A percentile compares a stretch with the other conserved stretches of the same genome.
These are phyloP conservation scores for Buathra laborator DNA, from an alignment of 2,888 invertebrate genomes.

Conservation along the genomic window DNA sequence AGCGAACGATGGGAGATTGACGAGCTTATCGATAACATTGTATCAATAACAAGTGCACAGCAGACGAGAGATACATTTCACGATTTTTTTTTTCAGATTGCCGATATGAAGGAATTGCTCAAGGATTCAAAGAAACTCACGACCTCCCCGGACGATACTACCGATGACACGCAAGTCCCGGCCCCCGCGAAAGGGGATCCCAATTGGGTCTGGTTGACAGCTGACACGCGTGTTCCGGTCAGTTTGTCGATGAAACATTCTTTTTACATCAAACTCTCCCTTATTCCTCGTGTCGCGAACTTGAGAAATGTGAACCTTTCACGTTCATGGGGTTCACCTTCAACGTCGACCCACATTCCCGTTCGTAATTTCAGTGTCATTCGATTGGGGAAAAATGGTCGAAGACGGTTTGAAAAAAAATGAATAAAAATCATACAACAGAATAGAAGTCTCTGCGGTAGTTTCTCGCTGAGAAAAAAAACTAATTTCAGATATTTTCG, in stretches of 20 bases:
- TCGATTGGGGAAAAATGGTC: too few relatives aligned
- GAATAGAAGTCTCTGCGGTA: too few relatives aligned
- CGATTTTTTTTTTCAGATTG: slow-evolving; percentile 74
- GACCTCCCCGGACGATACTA: slow-evolving; percentile 84
- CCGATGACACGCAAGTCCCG: slow-evolving; percentile 85
- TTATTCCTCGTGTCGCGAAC: not conserved
- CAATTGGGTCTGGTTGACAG: slow-evolving; percentile 95
- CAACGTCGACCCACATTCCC: not conserved
- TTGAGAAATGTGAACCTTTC: not conserved
- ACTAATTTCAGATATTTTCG: too few relatives aligned
- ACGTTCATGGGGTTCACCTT: not conserved
- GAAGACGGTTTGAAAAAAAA: too few relatives aligned
- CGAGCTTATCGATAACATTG: not conserved
- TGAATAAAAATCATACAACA: too few relatives aligned
- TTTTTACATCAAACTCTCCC: slow-evolving; percentile 24
- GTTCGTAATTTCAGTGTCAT: too few relatives aligned
- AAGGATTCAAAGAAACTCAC: slow-evolving; percentile 86
- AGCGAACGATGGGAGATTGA: not conserved
- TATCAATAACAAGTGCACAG: not conserved
- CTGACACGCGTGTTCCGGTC: slow-evolving; percentile 94
- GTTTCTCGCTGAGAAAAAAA: too few relatives aligned
- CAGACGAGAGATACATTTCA: not conserved
- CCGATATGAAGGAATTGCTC: slow-evolving; percentile 84
- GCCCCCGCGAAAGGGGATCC: slow-evolving; percentile 90
- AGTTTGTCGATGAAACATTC: slow-evolving; percentile 78